Conservation (phyloP, 2,113 vertebrate genomes). For the Buteo buteo region DNA sequence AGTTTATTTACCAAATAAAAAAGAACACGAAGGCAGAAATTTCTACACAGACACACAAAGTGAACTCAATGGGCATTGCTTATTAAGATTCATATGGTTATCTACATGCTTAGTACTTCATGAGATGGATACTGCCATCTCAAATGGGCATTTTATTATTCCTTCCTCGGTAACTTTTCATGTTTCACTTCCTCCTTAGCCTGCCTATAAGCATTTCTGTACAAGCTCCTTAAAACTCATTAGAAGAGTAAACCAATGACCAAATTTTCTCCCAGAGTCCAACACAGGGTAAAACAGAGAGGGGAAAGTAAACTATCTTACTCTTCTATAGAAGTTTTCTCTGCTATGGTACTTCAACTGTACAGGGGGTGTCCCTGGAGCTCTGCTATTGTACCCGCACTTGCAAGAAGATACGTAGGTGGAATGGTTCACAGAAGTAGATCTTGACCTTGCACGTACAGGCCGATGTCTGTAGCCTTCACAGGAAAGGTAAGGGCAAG, state of each 20-base stretch:
- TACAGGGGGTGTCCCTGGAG: fast-evolving
- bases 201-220: neutral
- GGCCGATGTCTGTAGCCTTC: neutral
- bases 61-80: neutral
- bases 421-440: neutral
- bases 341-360: neutral
- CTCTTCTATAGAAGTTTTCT: neutral
- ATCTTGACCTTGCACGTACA: neutral
- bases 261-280: neutral
- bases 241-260: neutral
- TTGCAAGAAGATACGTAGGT: neutral
- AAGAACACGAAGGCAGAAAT: neutral
- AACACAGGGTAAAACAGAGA: neutral
- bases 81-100: neutral
- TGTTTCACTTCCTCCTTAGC: neutral
- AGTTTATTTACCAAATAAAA: neutral
- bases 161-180: neutral
- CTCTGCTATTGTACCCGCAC: neutral
- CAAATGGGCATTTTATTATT: neutral
- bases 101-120: neutral
- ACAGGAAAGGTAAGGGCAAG: neutral
- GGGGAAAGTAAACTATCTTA: neutral
- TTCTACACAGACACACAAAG: neutral
- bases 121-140: neutral
- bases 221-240: neutral